These are phyloP conservation scores for Lindbergichthys nudifrons DNA, from an alignment of 2,797 vertebrate species.

Conservation along the genomic window DNA sequence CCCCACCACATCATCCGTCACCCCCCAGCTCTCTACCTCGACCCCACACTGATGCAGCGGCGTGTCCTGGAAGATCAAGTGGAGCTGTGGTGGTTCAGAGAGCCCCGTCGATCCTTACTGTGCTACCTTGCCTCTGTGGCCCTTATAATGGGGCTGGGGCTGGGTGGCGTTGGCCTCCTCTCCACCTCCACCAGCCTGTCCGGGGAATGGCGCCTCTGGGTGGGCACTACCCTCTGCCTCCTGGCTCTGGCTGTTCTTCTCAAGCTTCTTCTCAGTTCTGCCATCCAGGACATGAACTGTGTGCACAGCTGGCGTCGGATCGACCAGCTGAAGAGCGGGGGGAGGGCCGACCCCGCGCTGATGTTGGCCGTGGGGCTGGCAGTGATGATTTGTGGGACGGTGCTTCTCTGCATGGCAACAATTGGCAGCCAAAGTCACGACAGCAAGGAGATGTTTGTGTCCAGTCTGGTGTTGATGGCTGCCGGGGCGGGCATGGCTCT, in stretches of 20 bases:
- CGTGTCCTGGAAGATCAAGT: constrained; percentile 90
- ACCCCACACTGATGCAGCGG: constrained; percentile 75
- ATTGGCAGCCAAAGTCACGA: constrained; percentile 63
- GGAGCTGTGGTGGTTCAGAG: constrained; percentile 95
- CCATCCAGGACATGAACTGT: constrained; percentile 98
- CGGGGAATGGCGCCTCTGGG: constrained; percentile 91
- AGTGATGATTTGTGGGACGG: constrained; percentile 86
- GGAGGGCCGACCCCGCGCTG: constrained; percentile 87
- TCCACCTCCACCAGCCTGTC: constrained; percentile 90
- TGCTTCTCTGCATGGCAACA: constrained; percentile 86
- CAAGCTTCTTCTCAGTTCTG: constrained; percentile 97
- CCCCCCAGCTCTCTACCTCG: constrained; percentile 62
- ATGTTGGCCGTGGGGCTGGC: constrained; percentile 88
- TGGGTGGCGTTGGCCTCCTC: constrained; percentile 91
- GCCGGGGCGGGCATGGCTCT: constrained; percentile 84
- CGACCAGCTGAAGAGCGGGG: constrained; percentile 91
- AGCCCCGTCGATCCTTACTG: constrained; percentile 90
- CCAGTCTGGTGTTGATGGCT: constrained; percentile 85
- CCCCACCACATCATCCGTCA: constrained; percentile 23
- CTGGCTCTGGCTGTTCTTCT: constrained; percentile 91
- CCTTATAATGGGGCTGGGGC: constrained; percentile 92
- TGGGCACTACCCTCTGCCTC: constrained; percentile 92
- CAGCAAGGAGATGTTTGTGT: constrained; percentile 88
- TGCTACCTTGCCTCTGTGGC: constrained; percentile 91
- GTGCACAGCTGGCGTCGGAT: constrained; percentile 90